phyloP scores from a whole-genome alignment of 2,888 invertebrate genomes.

The Craniophora ligustri region DNA sequence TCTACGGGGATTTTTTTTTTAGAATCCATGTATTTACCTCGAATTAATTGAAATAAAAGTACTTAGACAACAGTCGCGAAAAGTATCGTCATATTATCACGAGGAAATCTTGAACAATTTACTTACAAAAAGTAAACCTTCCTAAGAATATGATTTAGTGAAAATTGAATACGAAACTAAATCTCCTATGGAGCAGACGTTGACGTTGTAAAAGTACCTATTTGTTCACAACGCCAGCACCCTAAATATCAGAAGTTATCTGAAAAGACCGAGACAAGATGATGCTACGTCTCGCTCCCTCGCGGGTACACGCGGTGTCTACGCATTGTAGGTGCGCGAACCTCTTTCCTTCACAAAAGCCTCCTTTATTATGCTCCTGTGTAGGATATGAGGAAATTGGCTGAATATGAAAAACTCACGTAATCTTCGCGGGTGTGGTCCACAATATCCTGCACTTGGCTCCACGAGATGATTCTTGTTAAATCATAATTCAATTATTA shows the following conservation, averaged over 20 bases:
- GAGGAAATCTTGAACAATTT: constrained; percentile 27
- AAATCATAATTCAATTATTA: constrained; percentile 70
- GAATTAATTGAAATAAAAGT: constrained; percentile 17
- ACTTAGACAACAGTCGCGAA: background rate
- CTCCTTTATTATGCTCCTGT: constrained; percentile 85
- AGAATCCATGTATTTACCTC: too few relatives aligned
- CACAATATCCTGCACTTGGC: constrained; percentile 82
- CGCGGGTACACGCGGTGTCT: constrained; percentile 71
- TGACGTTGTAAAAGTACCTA: constrained; percentile 69
- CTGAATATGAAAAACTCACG: constrained; percentile 87
- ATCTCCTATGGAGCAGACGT: constrained; percentile 62
- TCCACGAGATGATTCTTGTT: constrained; percentile 67
- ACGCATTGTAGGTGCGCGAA: constrained; percentile 83
- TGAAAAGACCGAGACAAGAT: constrained; percentile 72
- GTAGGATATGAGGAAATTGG: constrained; percentile 88
- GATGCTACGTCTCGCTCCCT: constrained; percentile 74
- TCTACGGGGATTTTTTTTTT: too few relatives aligned
- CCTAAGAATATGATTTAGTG: constrained; percentile 60
- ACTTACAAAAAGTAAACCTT: constrained; percentile 53
- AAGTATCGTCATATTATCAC: constrained; percentile 19
- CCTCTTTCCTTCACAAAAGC: constrained; percentile 85
- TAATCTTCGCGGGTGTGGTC: constrained; percentile 81
- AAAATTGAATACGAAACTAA: constrained; percentile 69
- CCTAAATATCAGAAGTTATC: constrained; percentile 77
- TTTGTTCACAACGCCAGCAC: constrained; percentile 74